Conservation (phyloP, 2,113 vertebrate species). For the Oostethus manadensis region DNA sequence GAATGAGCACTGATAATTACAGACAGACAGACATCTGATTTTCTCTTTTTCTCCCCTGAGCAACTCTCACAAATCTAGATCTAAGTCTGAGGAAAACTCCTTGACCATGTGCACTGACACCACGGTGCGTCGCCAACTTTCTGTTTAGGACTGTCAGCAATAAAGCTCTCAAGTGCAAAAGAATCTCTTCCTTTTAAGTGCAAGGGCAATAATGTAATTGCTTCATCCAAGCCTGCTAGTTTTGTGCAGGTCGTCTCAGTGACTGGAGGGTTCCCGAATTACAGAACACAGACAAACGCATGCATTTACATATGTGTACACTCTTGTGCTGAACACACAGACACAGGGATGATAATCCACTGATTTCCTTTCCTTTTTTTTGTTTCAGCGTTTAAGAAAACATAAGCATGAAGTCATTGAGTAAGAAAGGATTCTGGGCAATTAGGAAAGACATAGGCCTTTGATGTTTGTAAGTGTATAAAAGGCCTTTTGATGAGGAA, state of each 20-base stretch:
- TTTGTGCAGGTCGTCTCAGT: slow-evolving; percentile 53
- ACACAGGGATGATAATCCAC: slow-evolving; percentile 43
- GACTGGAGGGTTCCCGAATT: slow-evolving; percentile 45
- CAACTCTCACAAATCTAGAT: slow-evolving; percentile 49
- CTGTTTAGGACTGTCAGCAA: slow-evolving; percentile 66
- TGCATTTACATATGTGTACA: slow-evolving; percentile 44
- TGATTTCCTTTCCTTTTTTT: slow-evolving; percentile 54
- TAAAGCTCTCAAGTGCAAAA: slow-evolving; percentile 54
- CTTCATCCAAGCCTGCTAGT: slow-evolving; percentile 67
- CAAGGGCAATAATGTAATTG: slow-evolving; percentile 58
- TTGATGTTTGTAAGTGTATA: slow-evolving; percentile 67
- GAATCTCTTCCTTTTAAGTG: slow-evolving; percentile 63
- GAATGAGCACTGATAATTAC: slow-evolving; percentile 76
- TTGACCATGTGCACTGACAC: slow-evolving; percentile 38
- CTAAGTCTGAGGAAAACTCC: slow-evolving; percentile 50
- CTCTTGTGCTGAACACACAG: slow-evolving; percentile 31
- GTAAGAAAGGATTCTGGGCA: slow-evolving; percentile 60
- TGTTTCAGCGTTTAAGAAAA: slow-evolving; percentile 55
- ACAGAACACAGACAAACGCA: slow-evolving; percentile 32
- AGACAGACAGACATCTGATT: slow-evolving; percentile 74
- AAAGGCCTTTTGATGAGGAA: slow-evolving; percentile 64
- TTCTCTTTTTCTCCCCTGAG: slow-evolving; percentile 61
- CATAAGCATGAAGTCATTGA: slow-evolving; percentile 60
- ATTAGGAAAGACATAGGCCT: slow-evolving; percentile 61
- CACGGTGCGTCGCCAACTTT: slow-evolving; percentile 53